phyloP scores from a whole-genome alignment of 1,140 invertebrate species.

The Gonatopus flavifemur region DNA sequence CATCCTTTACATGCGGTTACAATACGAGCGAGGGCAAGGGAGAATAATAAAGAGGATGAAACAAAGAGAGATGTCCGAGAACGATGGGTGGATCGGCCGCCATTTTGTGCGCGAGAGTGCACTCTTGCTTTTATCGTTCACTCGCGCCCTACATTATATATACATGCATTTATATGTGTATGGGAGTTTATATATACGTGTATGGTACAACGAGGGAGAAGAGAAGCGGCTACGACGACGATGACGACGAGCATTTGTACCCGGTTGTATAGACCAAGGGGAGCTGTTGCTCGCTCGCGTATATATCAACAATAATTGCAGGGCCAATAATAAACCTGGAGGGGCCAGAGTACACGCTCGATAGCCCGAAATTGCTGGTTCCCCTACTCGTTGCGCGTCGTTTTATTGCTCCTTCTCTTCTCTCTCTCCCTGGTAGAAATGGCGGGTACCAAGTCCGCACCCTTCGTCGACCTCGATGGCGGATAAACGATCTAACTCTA shows the following conservation, averaged over 20 bases:
- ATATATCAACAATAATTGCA: constrained; percentile 59
- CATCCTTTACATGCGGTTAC: no score
- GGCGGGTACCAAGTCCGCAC: constrained; percentile 47
- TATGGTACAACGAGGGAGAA: neutral
- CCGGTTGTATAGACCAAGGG: constrained; percentile 16
- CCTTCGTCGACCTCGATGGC: constrained; percentile 51
- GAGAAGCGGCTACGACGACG: no score
- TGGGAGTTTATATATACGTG: neutral
- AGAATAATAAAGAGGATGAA: no score
- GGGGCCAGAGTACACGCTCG: constrained; percentile 38
- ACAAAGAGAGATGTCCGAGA: neutral
- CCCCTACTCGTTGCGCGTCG: constrained; percentile 35
- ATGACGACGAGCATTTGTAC: constrained; percentile 41
- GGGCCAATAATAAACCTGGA: constrained; percentile 57
- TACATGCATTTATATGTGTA: neutral
- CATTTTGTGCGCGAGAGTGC: constrained; percentile 37
- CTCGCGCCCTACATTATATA: constrained; percentile 33
- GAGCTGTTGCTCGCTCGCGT: constrained; percentile 46
- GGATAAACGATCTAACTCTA: constrained; percentile 56
- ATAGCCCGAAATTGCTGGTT: constrained; percentile 49
- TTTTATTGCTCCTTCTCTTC: constrained; percentile 28
- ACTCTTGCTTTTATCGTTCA: constrained; percentile 42
- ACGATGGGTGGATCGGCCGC: constrained; percentile 19
- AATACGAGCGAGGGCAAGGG: no score
- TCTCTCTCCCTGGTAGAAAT: constrained; percentile 32